These are phyloP conservation scores for Microplitis deprimator DNA, from an alignment of 2,888 invertebrate genomes.

Conservation along the genomic window DNA sequence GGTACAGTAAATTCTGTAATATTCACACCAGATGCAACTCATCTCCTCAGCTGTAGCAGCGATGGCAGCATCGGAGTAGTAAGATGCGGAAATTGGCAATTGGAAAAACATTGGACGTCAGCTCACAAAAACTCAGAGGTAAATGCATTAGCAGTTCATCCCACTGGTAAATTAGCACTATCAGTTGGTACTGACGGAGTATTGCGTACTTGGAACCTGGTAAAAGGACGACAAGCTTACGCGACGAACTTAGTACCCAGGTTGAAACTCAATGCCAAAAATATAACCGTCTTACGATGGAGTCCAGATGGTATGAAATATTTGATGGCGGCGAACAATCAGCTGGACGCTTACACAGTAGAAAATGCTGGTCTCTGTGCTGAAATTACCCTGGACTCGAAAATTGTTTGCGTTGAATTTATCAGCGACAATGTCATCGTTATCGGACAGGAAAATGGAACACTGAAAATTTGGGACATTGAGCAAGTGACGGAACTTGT, in stretches of 20 bases:
- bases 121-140: slow-evolving; percentile 87
- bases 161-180: slow-evolving; percentile 89
- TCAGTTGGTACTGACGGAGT: slow-evolving; percentile 89
- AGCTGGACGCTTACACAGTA: slow-evolving; percentile 86
- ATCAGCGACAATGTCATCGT: slow-evolving; percentile 75
- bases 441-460: slow-evolving; percentile 84
- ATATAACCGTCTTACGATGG: slow-evolving; percentile 74
- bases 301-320: slow-evolving; percentile 85
- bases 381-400: slow-evolving; percentile 78
- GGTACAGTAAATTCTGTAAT: slow-evolving; percentile 83
- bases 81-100: slow-evolving; percentile 87
- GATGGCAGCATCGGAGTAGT: slow-evolving; percentile 89
- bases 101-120: slow-evolving; percentile 85
- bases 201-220: slow-evolving; percentile 92
- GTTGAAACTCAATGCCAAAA: slow-evolving; percentile 63
- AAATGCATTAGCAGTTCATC: slow-evolving; percentile 85
- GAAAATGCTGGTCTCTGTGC: slow-evolving; percentile 82
- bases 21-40: slow-evolving; percentile 84
- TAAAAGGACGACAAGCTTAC: slow-evolving; percentile 92
- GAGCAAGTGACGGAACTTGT: slow-evolving; percentile 70
- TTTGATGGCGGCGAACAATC: slow-evolving; percentile 80
- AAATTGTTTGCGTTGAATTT: slow-evolving; percentile 82
- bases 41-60: slow-evolving; percentile 86
- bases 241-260: slow-evolving; percentile 83
- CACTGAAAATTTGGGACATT: slow-evolving; percentile 76